A percentile compares a stretch with the other conserved stretches of the same genome.
Evolutionary conservation across 2,797 vertebrate species (phyloP).

Genomic region (Xiphorhynchus erythropygius): DNA sequence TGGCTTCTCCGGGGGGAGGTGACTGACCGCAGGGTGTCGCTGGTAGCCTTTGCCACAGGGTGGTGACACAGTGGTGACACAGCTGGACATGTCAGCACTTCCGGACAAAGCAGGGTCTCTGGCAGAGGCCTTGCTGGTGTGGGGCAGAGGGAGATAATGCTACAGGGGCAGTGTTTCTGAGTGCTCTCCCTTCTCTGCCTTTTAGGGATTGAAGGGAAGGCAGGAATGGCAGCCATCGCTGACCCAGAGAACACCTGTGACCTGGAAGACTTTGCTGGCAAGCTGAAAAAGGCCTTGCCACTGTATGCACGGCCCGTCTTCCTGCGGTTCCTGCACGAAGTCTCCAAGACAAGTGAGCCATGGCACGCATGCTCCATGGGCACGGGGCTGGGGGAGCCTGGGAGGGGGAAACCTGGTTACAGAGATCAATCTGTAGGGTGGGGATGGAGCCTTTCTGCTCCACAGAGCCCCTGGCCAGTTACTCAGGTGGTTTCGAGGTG

Average conservation of each 20-base stretch:
- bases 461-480: background rate
- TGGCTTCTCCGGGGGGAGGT: background rate
- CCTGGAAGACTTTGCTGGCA: slow-evolving; percentile 83
- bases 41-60: background rate
- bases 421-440: background rate
- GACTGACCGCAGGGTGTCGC: background rate
- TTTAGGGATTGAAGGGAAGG: slow-evolving; percentile 91
- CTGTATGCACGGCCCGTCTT: slow-evolving; percentile 90
- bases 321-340: slow-evolving; percentile 87
- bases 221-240: slow-evolving; percentile 94
- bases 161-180: background rate
- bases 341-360: slow-evolving; percentile 90
- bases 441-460: background rate
- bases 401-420: background rate
- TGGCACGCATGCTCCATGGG: rapidly evolving
- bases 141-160: background rate
- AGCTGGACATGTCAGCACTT: rapidly evolving
- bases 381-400: background rate
- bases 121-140: background rate
- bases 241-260: slow-evolving; percentile 81
- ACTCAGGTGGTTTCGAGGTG: background rate
- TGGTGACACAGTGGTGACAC: background rate
- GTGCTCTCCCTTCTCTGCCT: background rate
- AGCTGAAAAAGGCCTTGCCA: slow-evolving; percentile 89
- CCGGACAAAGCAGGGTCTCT: background rate